Conservation (phyloP, 2,797 vertebrate genomes). For the Gymnodraco acuticeps region DNA sequence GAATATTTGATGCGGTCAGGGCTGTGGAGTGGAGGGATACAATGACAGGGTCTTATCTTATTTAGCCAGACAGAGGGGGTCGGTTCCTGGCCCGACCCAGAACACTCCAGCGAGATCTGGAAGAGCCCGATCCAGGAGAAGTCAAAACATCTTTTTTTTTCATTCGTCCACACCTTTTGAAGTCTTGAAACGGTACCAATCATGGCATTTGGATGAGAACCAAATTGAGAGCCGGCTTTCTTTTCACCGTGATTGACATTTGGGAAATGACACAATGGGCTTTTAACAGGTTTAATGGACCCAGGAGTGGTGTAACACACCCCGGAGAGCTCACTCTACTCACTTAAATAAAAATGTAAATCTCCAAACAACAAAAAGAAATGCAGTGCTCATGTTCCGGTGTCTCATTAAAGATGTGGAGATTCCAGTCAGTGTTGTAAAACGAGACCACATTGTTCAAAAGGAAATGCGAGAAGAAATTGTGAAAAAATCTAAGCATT, state of each 20-base stretch:
- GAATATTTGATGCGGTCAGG: conserved; percentile 86
- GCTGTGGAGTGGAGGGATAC: conserved; percentile 75
- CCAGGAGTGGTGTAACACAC: conserved; percentile 57
- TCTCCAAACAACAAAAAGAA: conserved; percentile 47
- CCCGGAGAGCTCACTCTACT: conserved; percentile 20
- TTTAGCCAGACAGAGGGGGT: conserved; percentile 83
- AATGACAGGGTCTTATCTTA: conserved; percentile 87
- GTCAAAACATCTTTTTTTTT: conserved; percentile 21
- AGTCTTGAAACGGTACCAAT: conserved; percentile 60
- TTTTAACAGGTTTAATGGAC: conserved; percentile 71
- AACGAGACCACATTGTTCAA: conserved; percentile 12
- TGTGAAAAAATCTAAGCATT: conserved; percentile 32
- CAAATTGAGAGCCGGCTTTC: conserved; percentile 46
- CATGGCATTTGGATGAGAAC: conserved; percentile 58
- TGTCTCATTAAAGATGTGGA: conserved; percentile 15
- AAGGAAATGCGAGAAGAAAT: conserved; percentile 26
- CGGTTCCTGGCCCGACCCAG: conserved; percentile 67
- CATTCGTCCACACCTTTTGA: conserved; percentile 61
- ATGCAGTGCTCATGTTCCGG: conserved; percentile 1
- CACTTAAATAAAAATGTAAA: conserved; percentile 63
- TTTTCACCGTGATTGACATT: conserved; percentile 59
- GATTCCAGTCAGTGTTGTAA: conserved; percentile 15
- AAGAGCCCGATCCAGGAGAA: conserved; percentile 60
- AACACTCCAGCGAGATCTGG: conserved; percentile 69
- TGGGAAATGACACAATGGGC: conserved; percentile 67